A percentile compares a stretch with the other conserved stretches of the same genome.
These are phyloP conservation scores for Oeneis ivallda DNA, from an alignment of 2,888 invertebrate genomes.

Conservation along the genomic window DNA sequence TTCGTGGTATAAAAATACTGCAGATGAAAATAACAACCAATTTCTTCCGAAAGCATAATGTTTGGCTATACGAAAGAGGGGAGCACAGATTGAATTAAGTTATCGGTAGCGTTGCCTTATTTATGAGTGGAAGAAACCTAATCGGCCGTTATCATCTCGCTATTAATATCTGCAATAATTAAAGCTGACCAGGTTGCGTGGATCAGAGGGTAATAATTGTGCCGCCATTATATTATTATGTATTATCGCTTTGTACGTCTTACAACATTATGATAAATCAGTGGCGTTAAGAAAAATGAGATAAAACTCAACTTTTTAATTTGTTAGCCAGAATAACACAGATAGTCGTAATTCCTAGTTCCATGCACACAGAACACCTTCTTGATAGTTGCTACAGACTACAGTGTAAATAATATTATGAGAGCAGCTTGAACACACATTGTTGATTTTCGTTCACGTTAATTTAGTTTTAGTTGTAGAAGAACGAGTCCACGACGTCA, in stretches of 20 bases:
- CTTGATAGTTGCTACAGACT: too few relatives aligned
- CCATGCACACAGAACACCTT: too few relatives aligned
- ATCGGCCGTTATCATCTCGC: conserved; percentile 63
- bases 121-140: conserved; percentile 64
- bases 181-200: conserved; percentile 65
- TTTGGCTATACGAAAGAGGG: conserved; percentile 57
- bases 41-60: conserved; percentile 61
- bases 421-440: too few relatives aligned
- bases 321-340: too few relatives aligned
- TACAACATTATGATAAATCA: not conserved
- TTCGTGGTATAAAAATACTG: not conserved
- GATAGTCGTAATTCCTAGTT: not conserved
- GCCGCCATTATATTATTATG: too few relatives aligned
- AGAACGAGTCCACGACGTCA: too few relatives aligned
- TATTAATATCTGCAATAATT: conserved; percentile 76
- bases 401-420: too few relatives aligned
- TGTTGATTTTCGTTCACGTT: too few relatives aligned
- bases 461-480: too few relatives aligned
- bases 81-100: conserved; percentile 75
- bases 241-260: not conserved
- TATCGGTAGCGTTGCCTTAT: conserved; percentile 63
- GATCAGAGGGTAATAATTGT: conserved; percentile 47
- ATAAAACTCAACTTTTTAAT: not conserved
- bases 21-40: conserved; percentile 35
- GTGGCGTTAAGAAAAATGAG: too few relatives aligned